Evolutionary conservation across 2,797 vertebrate genomes (phyloP), one percentile per base, ranked within the genome.

Genomic region (Odontamblyopus rebecca): DNA sequence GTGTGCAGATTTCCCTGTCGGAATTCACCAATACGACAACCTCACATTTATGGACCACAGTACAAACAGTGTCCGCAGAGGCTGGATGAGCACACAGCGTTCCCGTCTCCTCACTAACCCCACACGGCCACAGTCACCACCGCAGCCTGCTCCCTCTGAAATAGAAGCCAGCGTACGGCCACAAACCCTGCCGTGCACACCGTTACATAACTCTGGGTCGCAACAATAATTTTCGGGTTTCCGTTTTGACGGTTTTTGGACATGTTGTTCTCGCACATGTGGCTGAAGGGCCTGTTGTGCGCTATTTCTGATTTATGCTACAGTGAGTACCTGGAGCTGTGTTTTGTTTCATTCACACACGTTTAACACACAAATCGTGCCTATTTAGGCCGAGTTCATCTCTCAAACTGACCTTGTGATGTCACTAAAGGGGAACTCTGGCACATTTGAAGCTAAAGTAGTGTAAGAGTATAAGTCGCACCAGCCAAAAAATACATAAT

Each of bases 111-210:
- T 77, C 69, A 61, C 19, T 68, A 7, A 19, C 64, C 54, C 32
- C 50, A 71, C 78, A 79, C 76, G 77, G n/a, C 51, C 51, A 56
- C 54, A 56, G 54, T 35, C 35, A 35, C 6, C 53, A 68, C 69
- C 72, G 75, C 56, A 60, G 63, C 69, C 79, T 35, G 27, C 71
- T 61, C 32, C 67, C 62, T 26, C 71, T 7, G 26, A 82, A 89
- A 82, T 84, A 86, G 82, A 69, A 74, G 23, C 72, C 8, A 73
- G 44, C 44, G 44, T 48, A 48, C 2, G 26, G 15, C 86, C 82
- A 71, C 86, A 83, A 83, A 78, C 72, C 48, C 16, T 64, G 32
- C 16, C 11, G 30, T 44, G 19, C 61, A 76, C 15, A 57, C 5
- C 2, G 11, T 74, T 76, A 68, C 76, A 75, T 61, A 83, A 72